Evolutionary conservation across 2,113 vertebrate genomes (phyloP).

Genomic region (Atrichornis clamosus): DNA sequence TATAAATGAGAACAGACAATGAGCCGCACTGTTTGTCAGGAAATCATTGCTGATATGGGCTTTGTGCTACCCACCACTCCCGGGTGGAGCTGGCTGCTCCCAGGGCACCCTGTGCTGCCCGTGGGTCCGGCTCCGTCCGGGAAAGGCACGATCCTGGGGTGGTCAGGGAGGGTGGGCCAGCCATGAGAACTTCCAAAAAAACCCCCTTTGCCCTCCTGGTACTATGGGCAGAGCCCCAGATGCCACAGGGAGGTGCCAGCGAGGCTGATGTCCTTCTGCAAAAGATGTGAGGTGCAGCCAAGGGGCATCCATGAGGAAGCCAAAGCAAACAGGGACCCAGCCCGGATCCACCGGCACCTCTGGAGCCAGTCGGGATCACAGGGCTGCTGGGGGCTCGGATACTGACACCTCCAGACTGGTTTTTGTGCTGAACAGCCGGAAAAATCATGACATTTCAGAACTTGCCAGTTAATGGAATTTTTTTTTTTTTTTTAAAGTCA

Average conservation of each 20-base stretch:
- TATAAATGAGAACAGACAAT: conserved; percentile 73
- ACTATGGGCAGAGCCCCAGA: neutral
- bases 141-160: fast-evolving
- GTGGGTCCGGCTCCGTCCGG: fast-evolving
- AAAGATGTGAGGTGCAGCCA: neutral
- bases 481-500: neutral
- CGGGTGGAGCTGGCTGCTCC: neutral
- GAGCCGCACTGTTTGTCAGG: conserved; percentile 71
- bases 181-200: neutral
- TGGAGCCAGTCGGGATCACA: neutral
- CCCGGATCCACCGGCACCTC: neutral
- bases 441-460: conserved; percentile 23
- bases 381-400: neutral
- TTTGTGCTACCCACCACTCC: conserved; percentile 24
- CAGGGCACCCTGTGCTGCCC: neutral
- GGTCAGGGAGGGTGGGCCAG: fast-evolving
- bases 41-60: conserved; percentile 64
- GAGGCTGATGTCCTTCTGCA: neutral
- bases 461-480: neutral
- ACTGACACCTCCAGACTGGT: neutral
- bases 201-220: fast-evolving
- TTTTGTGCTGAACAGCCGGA: neutral
- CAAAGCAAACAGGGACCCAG: fast-evolving
- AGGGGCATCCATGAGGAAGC: neutral
- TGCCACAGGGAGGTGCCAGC: neutral